phyloP scores from a whole-genome alignment of 1,140 invertebrate species.

The Bathynomus jamesi region DNA sequence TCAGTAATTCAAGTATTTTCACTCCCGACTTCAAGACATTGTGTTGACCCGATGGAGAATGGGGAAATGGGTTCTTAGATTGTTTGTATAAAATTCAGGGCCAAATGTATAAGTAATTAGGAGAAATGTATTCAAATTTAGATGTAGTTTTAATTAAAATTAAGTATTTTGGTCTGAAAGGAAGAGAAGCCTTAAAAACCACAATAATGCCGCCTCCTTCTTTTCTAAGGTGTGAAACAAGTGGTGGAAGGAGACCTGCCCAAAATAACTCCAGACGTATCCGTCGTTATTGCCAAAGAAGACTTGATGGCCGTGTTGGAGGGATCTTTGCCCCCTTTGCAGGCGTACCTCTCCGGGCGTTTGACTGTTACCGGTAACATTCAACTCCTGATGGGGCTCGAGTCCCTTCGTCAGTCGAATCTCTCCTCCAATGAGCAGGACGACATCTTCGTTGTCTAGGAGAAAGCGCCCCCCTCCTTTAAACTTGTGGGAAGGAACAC shows the following conservation, averaged over 20 bases:
- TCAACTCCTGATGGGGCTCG: slow-evolving; percentile 32
- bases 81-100: no score
- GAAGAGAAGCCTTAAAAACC: no score
- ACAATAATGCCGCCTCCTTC: no score
- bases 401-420: slow-evolving; percentile 3
- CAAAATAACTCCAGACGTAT: slow-evolving; percentile 29
- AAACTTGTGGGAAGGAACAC: background rate
- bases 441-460: background rate
- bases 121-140: no score
- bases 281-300: slow-evolving; percentile 24
- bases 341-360: slow-evolving; percentile 34
- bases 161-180: no score
- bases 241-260: slow-evolving; percentile 33
- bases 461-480: background rate
- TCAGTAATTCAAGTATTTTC: no score
- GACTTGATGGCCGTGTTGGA: slow-evolving; percentile 32
- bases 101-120: no score
- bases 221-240: slow-evolving; percentile 29
- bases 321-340: slow-evolving; percentile 29
- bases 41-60: no score
- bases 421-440: background rate
- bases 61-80: no score
- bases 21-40: no score
- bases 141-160: no score
- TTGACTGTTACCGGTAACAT: slow-evolving; percentile 32